phyloP scores from a whole-genome alignment of 1,140 invertebrate genomes.

The Diplogasteroides magnus region DNA sequence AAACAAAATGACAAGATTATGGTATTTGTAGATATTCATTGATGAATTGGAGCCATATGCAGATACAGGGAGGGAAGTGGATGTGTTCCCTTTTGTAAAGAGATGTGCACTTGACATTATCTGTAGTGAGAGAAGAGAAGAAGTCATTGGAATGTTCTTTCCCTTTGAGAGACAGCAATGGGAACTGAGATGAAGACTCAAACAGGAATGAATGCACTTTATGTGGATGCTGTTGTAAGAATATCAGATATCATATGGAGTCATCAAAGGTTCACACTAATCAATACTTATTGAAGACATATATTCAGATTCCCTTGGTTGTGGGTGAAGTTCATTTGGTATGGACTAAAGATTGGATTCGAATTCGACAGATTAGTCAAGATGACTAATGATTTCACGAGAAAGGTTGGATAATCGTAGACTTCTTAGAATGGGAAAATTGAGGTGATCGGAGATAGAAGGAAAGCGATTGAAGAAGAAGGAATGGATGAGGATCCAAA shows the following conservation, averaged over 20 bases:
- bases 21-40: conserved; percentile 59
- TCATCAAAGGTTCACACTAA: conserved; percentile 48
- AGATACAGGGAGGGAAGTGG: conserved; percentile 64
- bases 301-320: conserved; percentile 69
- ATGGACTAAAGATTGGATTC: conserved; percentile 68
- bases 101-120: conserved; percentile 74
- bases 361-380: conserved; percentile 69
- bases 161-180: conserved; percentile 69
- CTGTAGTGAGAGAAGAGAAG: conserved; percentile 35
- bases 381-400: conserved; percentile 56
- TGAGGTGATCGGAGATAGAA: neutral
- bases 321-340: conserved; percentile 75
- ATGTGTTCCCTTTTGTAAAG: conserved; percentile 70
- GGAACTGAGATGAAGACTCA: conserved; percentile 69
- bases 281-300: neutral
- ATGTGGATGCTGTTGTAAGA: conserved; percentile 70
- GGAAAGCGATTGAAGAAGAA: neutral
- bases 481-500: neutral
- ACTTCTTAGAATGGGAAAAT: neutral
- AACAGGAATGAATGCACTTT: conserved; percentile 66
- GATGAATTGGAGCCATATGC: conserved; percentile 64
- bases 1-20: neutral
- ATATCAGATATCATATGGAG: conserved; percentile 53
- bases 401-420: neutral
- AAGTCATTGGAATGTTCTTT: conserved; percentile 3